Base-by-base conservation (phyloP, 30 jellyfish, hydroid and myxozoan genomes). In the Turritopsis rubra region DNA sequence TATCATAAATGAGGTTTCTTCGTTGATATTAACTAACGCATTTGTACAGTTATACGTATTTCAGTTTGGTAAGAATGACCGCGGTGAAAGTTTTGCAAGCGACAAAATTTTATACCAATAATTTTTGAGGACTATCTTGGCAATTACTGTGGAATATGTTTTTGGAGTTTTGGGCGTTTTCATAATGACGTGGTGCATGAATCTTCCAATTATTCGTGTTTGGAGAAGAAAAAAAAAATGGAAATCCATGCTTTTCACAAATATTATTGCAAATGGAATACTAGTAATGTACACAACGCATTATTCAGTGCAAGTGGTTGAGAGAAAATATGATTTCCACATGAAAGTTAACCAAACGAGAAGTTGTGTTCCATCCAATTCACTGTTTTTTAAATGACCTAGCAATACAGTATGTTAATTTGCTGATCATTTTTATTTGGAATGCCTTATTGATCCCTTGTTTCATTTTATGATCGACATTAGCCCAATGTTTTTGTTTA, bases 151-250 rank as follows among this genome's bases (percentile, higher is more conserved):
- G n/a, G n/a, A n/a, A n/a, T n/a, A n/a, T n/a, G n/a, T n/a, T n/a
- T 72, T 72, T 30, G 25, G 30, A 72, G 21, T 25, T 18, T 72
- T 72, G 21, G 80, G 80, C 20, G 25, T 72, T 72, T 72, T 72
- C 80, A 72, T 72, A 18, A 21, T 72, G 24, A 72, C 80, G 30
- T 72, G 80, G 80, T 72, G 25, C 28, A 18, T 72, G 80, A 72
- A 72, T 25, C 24, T 72, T 72, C 80, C 80, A 21, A 25, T 72
- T 30, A 25, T 72, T 72, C 21, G 80, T n/a, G 28, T 72, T 25
- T 72, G 80, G 80, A 23, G 80, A n/a, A n/a, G n/a, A n/a, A n/a
- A n/a, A 25, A 72, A 72, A 0, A 72, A 72, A 72, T 72, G 80
- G 80, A 72, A 72, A 72, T 18, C 80, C 0, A n/a, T 72, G 18